Conservation (phyloP, 2,113 vertebrate species). For the Oceanites oceanicus region DNA sequence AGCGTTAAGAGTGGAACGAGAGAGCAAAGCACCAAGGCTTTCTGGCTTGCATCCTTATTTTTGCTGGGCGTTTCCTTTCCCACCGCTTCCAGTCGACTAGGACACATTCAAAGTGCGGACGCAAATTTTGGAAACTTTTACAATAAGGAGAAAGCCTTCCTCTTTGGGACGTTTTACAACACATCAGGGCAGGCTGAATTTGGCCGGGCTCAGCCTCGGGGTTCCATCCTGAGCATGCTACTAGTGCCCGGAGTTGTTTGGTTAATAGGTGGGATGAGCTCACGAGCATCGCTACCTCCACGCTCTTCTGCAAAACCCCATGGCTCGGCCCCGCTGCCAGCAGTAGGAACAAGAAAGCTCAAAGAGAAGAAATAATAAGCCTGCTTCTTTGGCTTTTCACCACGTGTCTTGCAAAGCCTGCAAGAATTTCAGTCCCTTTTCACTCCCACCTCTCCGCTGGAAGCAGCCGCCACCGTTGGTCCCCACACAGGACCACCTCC, state of each 20-base stretch:
- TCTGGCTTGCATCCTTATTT: not conserved
- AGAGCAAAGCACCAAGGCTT: not conserved
- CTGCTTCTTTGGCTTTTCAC: not conserved
- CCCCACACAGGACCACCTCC: not conserved
- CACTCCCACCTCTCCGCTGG: not conserved
- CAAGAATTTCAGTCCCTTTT: constrained; percentile 27
- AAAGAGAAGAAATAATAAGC: not conserved
- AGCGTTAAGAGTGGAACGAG: not conserved
- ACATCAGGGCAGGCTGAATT: not conserved
- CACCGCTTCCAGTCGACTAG: not conserved
- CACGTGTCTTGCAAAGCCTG: not conserved
- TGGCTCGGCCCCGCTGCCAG: not conserved
- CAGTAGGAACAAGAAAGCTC: not conserved
- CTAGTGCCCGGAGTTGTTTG: not conserved
- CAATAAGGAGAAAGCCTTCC: not conserved
- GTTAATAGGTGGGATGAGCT: not conserved
- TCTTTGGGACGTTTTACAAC: not conserved
- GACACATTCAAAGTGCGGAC: not conserved
- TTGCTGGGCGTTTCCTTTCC: not conserved
- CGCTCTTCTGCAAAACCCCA: not conserved
- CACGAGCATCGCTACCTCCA: not conserved
- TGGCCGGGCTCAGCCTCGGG: fast-evolving
- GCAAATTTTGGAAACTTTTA: not conserved
- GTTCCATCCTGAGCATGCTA: not conserved
- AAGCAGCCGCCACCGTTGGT: not conserved